phyloP scores from a whole-genome alignment of 2,113 vertebrate genomes.

The Solea senegalensis region DNA sequence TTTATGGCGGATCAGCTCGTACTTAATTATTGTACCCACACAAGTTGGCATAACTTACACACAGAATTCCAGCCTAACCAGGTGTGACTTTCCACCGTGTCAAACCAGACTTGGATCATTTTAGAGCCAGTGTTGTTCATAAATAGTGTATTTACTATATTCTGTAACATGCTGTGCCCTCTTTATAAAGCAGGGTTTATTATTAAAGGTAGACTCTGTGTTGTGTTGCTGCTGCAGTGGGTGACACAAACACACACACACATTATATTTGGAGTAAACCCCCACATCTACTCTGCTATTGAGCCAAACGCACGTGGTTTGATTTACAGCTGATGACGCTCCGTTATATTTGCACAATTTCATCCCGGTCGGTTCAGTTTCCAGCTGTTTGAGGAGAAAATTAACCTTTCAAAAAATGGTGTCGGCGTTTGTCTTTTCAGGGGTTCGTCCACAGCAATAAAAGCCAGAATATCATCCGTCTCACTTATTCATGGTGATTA shows the following conservation, averaged over 20 bases:
- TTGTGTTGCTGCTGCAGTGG: too few species aligned
- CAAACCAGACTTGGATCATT: background rate
- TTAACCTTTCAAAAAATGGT: background rate
- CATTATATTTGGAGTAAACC: background rate
- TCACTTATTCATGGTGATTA: background rate
- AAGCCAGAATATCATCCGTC: background rate
- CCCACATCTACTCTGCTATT: background rate
- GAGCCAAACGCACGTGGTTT: background rate
- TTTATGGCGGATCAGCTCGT: slow-evolving; percentile 21
- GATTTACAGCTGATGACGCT: background rate
- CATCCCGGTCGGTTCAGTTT: background rate
- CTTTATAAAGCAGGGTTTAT: too few species aligned
- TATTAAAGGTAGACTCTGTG: background rate
- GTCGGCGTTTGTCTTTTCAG: background rate
- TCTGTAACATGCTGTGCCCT: background rate
- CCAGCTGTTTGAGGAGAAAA: background rate
- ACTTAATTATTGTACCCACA: background rate
- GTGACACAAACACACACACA: background rate
- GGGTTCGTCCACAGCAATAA: background rate
- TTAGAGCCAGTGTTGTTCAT: background rate
- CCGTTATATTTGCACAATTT: background rate
- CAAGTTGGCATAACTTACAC: background rate
- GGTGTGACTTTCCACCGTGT: background rate
- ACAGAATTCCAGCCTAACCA: background rate
- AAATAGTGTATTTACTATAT: background rate